phyloP scores from a whole-genome alignment of 1,140 invertebrate genomes.

The Copidosoma floridanum region DNA sequence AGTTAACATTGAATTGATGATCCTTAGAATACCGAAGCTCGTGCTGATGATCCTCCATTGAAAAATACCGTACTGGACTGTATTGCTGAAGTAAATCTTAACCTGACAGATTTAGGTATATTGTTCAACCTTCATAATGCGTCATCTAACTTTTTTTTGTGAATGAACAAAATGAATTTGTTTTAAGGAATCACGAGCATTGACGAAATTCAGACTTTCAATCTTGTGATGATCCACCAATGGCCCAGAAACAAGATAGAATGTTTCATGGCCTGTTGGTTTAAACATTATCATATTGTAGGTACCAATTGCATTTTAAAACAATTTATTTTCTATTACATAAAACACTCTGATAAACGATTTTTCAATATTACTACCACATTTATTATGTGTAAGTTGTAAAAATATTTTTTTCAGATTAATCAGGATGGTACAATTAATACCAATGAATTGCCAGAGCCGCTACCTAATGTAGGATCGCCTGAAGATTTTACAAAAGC shows the following conservation, averaged over 20 bases:
- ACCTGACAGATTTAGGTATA: no score
- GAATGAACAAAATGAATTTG: not conserved
- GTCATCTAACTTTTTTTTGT: no score
- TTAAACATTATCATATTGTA: not conserved
- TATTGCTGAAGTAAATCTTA: no score
- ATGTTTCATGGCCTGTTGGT: not conserved
- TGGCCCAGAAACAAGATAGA: not conserved
- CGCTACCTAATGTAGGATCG: not conserved
- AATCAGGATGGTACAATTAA: not conserved
- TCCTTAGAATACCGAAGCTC: no score
- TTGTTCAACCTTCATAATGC: no score
- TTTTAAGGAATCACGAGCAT: not conserved
- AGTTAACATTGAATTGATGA: no score
- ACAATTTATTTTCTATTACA: not conserved
- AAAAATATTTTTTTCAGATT: not conserved
- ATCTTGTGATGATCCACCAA: not conserved
- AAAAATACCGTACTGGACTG: no score
- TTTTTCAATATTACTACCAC: not conserved
- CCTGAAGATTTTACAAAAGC: not conserved
- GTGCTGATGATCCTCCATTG: no score
- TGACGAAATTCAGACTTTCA: not conserved
- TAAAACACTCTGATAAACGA: no score
- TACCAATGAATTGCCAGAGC: not conserved
- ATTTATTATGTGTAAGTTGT: not conserved
- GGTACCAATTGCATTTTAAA: not conserved